These are phyloP conservation scores for Paguma larvata DNA, from an alignment of 2,797 vertebrate species.

Conservation along the genomic window DNA sequence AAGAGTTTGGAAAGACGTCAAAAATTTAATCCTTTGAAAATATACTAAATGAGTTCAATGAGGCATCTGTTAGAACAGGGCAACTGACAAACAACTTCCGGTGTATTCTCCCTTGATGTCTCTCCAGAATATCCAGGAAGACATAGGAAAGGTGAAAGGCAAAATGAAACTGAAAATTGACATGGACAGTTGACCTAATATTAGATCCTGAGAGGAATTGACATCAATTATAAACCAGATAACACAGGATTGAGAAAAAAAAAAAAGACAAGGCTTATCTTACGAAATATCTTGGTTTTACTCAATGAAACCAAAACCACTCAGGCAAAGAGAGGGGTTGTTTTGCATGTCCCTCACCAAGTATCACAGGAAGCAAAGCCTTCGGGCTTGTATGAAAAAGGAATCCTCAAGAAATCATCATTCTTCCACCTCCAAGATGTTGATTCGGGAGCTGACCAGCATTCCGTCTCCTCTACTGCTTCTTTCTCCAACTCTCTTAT, in stretches of 20 bases:
- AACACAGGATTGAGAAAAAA: not conserved
- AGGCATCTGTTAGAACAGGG: not conserved
- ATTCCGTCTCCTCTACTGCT: not conserved
- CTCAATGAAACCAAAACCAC: not conserved
- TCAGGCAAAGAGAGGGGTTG: not conserved
- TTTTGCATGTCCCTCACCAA: not conserved
- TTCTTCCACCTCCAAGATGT: not conserved
- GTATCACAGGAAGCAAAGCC: not conserved
- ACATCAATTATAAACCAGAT: slow-evolving; percentile 44
- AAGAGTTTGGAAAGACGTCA: not conserved
- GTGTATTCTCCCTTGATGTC: slow-evolving; percentile 16
- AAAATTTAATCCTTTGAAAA: slow-evolving; percentile 63
- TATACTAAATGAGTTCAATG: slow-evolving; percentile 48
- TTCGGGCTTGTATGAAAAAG: not conserved
- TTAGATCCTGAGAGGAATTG: slow-evolving; percentile 22
- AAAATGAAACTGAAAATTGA: slow-evolving; percentile 34
- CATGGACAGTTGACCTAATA: not conserved
- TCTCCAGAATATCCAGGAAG: slow-evolving; percentile 10
- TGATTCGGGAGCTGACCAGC: not conserved
- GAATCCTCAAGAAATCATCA: not conserved
- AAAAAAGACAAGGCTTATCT: not conserved
- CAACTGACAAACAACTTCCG: not conserved
- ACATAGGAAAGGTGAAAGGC: slow-evolving; percentile 23
- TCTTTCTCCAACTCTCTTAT: not conserved
- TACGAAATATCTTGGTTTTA: slow-evolving; percentile 1